Evolutionary conservation across 1,140 invertebrate genomes (phyloP).

Genomic region (Mesaphorura yosii): DNA sequence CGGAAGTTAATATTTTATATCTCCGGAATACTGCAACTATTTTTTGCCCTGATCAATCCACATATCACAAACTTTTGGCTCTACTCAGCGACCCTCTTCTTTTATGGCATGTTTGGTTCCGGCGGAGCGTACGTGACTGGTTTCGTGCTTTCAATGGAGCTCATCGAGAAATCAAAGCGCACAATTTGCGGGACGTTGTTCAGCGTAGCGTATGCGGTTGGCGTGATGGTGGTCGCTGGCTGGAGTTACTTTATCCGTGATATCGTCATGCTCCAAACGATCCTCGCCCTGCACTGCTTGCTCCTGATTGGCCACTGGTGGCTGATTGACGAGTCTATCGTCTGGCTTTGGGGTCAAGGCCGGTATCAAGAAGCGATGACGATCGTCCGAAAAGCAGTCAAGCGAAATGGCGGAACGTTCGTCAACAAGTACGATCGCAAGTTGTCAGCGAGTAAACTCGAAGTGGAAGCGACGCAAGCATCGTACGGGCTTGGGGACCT

Average conservation of each 20-base stretch:
- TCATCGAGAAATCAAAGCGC: constrained; percentile 66
- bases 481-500: constrained; percentile 51
- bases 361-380: constrained; percentile 53
- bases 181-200: constrained; percentile 70
- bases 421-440: constrained; percentile 1
- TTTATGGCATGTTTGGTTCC: constrained; percentile 19
- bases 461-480: constrained; percentile 34
- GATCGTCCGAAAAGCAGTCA: constrained; percentile 58
- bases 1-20: constrained; percentile 15
- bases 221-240: constrained; percentile 66
- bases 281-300: constrained; percentile 63
- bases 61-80: constrained; percentile 14
- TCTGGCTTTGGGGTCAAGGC: constrained; percentile 72
- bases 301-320: constrained; percentile 66
- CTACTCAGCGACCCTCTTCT: constrained; percentile 17
- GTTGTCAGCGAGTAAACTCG: background rate
- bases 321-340: constrained; percentile 69
- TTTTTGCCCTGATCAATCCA: constrained; percentile 11
- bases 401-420: constrained; percentile 50
- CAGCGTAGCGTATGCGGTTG: constrained; percentile 63
- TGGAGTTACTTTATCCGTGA: constrained; percentile 69
- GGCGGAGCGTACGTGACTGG: constrained; percentile 23
- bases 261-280: constrained; percentile 58
- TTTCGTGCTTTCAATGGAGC: constrained; percentile 54
- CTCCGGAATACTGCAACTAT: constrained; percentile 18